Evolutionary conservation across 1,140 invertebrate genomes (phyloP), one percentile per base, ranked within the genome.

Genomic region (Globodera rostochiensis): DNA sequence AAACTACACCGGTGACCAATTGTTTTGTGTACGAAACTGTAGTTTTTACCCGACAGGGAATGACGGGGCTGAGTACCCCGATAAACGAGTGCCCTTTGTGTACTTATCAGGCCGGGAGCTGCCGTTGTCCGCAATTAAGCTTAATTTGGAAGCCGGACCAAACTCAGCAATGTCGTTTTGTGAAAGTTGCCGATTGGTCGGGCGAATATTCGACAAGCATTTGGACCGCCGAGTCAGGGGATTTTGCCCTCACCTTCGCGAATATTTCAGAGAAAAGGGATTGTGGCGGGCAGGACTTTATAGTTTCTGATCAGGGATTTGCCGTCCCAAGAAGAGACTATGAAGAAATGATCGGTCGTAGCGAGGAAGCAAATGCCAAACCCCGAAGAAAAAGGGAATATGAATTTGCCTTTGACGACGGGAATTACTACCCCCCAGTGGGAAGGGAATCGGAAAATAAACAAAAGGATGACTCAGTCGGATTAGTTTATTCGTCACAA

Each of bases 1-100:
- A 1, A 13, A 76, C 74, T 5, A 46, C 4, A 49, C 3, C 57
- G 15, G 49, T 64, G 3, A 25, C 19, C 21, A 76, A 76, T 76
- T 76, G 74, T 50, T 76, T 53, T 25, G 36, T 25, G 4, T 76
- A 76, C 1, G 74, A 76, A 46, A 76, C 74, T 53, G 74, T 76
- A 0, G 74, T 76, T 4, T 76, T 76, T 53, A 76, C 74, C 9
- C 74, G 60, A 53, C 50, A 49, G 66, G 74, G 74, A 49, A 46
- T 76, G 45, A 15, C 36, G 13, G 74, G 50, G 13, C 36, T 76
- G 6, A 46, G 47, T n/a, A 76, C 74, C 6, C 74, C 74, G 0
- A 6, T 60, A n/a, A 49, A 49, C 7, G 36, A 50, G 13, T 15
- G 50, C 4, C 49, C 36, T 4, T 4, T 4, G 0, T 76, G 74